Percentiles rank a stretch among this genome's conserved stretches.
Evolutionary conservation across 2,797 vertebrate species (phyloP).

Genomic region (Stomatorhinus walkeri): DNA sequence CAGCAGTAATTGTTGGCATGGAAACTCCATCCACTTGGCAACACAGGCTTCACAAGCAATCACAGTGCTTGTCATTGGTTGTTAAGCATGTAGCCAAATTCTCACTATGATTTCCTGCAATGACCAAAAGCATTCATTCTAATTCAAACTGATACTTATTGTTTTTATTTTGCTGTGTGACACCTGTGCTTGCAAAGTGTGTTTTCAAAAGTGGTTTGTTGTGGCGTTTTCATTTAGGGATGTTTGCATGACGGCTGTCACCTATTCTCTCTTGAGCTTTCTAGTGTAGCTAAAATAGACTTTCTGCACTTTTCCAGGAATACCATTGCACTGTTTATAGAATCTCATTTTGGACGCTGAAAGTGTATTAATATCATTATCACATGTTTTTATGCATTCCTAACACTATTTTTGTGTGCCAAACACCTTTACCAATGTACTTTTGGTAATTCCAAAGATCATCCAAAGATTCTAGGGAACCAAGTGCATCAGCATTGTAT

Average conservation of each 20-base stretch:
- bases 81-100: background rate
- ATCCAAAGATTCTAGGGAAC: slow-evolving; percentile 41
- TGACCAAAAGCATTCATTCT: background rate
- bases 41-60: background rate
- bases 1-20: background rate
- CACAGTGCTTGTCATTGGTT: background rate
- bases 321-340: background rate
- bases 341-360: background rate
- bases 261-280: background rate
- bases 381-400: background rate
- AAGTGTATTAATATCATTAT: background rate
- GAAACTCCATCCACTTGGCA: background rate
- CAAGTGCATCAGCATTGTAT: slow-evolving; percentile 38
- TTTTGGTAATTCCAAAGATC: slow-evolving; percentile 53
- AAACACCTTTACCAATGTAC: slow-evolving; percentile 31
- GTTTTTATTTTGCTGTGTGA: background rate
- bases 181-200: background rate
- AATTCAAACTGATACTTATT: background rate
- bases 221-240: background rate
- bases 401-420: slow-evolving; percentile 26
- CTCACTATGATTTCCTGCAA: background rate
- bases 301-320: background rate
- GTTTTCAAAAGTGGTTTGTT: background rate
- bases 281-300: background rate
- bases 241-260: background rate